Evolutionary conservation across 53 echinoderm and acorn worm species (phyloP).

Genomic region (Holothuria scabra): DNA sequence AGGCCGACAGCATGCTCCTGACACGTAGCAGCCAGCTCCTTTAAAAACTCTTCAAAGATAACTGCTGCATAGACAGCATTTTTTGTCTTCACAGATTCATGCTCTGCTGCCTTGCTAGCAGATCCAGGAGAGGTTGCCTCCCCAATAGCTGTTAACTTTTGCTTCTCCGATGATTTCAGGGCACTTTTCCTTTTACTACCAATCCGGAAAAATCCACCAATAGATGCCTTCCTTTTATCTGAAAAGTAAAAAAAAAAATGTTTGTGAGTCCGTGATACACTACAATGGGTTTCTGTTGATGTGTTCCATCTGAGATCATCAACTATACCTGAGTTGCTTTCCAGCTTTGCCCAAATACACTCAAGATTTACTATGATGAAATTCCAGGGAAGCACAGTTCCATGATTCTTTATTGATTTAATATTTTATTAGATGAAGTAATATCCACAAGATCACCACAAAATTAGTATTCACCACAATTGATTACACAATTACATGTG

Average conservation of each 20-base stretch:
- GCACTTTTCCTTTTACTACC: constrained; percentile 60
- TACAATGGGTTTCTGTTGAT: too few species aligned
- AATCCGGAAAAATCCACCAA: constrained; percentile 59
- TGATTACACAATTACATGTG: too few species aligned
- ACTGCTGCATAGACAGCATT: constrained; percentile 96
- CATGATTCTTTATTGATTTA: too few species aligned
- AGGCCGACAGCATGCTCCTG: constrained; percentile 87
- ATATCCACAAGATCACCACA: too few species aligned
- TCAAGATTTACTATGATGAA: too few species aligned
- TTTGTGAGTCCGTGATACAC: too few species aligned
- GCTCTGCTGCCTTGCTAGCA: constrained; percentile 30
- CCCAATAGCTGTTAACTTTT: constrained; percentile 77
- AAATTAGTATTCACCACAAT: too few species aligned
- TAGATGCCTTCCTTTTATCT: constrained; percentile 64
- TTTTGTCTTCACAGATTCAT: constrained; percentile 74
- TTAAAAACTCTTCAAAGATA: constrained; percentile 93
- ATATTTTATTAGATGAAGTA: too few species aligned
- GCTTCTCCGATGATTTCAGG: constrained; percentile 78
- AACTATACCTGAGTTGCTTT: too few species aligned
- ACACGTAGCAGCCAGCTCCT: constrained; percentile 88
- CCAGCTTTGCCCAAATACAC: too few species aligned
- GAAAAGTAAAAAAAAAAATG: not conserved
- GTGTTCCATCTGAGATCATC: too few species aligned
- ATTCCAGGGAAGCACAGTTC: too few species aligned
- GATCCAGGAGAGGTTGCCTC: constrained; percentile 51